Base-by-base conservation (phyloP, 2,113 vertebrate genomes). In the Alces alces region DNA sequence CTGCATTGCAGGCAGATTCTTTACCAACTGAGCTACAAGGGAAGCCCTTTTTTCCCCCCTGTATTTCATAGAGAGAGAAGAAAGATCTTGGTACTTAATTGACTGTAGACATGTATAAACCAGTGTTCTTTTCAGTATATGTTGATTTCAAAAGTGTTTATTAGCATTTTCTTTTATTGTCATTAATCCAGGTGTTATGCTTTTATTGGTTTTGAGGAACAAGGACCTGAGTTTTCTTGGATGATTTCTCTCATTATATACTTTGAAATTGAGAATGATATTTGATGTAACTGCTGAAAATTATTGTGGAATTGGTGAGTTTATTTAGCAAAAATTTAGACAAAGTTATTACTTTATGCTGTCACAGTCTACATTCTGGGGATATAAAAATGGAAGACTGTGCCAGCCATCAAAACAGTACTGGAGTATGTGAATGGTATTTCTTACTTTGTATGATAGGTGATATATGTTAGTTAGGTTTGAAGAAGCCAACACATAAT, bases 291-390 rank as follows among this genome's bases (percentile, higher is more conserved):
- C 52, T 86, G 30, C 30, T 96, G 64, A 91, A 93, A 96, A 50
- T 58, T 92, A 79, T 95, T 45, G 45, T 85, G 17, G 8, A 85
- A 58, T 7, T 88, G 64, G 30, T 85, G 30, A 79, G 47, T 61
- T 96, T 89, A 79, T 64, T 94, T 57, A 85, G 90, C 30, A 91
- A 93, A 92, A 88, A 45, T 64, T 73, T n/a, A n/a, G 83, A 87
- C 13, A 28, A 66, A 47, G n/a, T 57, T 73, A 27, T 86, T 70
- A 27, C 58, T 96, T 91, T 86, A 30, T 80, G 8, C 9, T 84
- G 54, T 28, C 30, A 39, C 39, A 70, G 10, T 79, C 64, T 85
- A 21, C 27, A 17, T 30, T 28, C 57, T 43, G 79, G 17, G 17
- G 7, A 21, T 54, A 19, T 36, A 87, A 66, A 55, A 70, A 50